phyloP scores from a whole-genome alignment of 2,888 invertebrate species.

The Caenorhabditis angaria region DNA sequence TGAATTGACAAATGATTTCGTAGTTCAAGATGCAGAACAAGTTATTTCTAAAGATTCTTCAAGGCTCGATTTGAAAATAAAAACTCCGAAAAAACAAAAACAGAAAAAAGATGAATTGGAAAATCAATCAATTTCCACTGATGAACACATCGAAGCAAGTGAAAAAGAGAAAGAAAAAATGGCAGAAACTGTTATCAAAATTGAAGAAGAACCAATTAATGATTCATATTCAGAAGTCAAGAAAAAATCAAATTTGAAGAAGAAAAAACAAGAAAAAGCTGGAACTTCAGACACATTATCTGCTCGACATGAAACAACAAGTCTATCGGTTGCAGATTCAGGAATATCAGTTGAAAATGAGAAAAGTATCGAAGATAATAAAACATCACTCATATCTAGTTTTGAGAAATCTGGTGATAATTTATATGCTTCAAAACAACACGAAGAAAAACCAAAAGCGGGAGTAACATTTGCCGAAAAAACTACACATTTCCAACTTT shows the following conservation, averaged over 20 bases:
- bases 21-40: background rate
- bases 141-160: conserved; percentile 3
- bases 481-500: background rate
- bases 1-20: background rate
- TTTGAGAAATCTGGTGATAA: conserved; percentile 36
- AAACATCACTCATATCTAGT: background rate
- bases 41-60: background rate
- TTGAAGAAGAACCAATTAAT: conserved; percentile 4
- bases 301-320: conserved; percentile 26
- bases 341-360: conserved; percentile 18
- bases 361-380: background rate
- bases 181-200: background rate
- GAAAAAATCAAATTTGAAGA: conserved; percentile 25
- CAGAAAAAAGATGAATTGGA: background rate
- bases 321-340: conserved; percentile 37
- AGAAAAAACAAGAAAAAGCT: conserved; percentile 22
- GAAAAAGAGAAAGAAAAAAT: background rate
- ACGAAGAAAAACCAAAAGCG: background rate
- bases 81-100: background rate
- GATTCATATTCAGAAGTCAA: conserved; percentile 25
- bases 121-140: conserved; percentile 7
- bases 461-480: conserved; percentile 8
- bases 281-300: conserved; percentile 9
- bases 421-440: background rate
- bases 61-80: background rate